Percentiles rank a stretch among this genome's conserved stretches.
phyloP scores from a whole-genome alignment of 2,113 vertebrate genomes.

The Pardalotus punctatus region DNA sequence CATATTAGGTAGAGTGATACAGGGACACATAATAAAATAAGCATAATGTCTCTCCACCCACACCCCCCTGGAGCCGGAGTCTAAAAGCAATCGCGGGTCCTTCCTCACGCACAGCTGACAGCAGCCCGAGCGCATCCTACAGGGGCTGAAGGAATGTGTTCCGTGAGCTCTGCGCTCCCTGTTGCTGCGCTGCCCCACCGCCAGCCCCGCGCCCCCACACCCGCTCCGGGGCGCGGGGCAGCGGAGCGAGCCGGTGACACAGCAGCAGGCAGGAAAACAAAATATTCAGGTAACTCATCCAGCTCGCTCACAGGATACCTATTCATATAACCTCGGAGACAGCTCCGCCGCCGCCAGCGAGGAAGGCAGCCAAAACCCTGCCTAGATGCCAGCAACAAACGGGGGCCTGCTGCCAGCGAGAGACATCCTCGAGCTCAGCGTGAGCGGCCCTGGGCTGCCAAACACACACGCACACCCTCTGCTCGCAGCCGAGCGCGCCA shows the following conservation, averaged over 20 bases:
- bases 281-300: neutral
- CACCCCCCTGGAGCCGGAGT: neutral
- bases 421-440: slow-evolving; percentile 6
- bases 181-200: neutral
- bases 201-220: neutral
- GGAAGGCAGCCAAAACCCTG: slow-evolving; percentile 55
- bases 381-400: slow-evolving; percentile 24
- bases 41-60: neutral
- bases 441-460: slow-evolving; percentile 29
- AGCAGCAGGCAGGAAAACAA: neutral
- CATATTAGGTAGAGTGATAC: neutral
- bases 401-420: neutral
- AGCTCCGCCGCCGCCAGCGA: neutral
- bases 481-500: neutral
- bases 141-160: neutral
- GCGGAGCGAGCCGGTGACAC: neutral
- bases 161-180: rapidly evolving
- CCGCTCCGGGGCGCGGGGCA: neutral
- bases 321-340: neutral
- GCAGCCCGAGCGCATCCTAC: neutral
- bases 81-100: neutral
- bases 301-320: neutral
- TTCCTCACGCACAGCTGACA: rapidly evolving
- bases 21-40: slow-evolving; percentile 7
- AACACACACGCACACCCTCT: neutral